A percentile compares a stretch with the other conserved stretches of the same genome.
These are phyloP conservation scores for Halictus ligatus DNA, from an alignment of 2,888 invertebrate genomes.

Conservation along the genomic window DNA sequence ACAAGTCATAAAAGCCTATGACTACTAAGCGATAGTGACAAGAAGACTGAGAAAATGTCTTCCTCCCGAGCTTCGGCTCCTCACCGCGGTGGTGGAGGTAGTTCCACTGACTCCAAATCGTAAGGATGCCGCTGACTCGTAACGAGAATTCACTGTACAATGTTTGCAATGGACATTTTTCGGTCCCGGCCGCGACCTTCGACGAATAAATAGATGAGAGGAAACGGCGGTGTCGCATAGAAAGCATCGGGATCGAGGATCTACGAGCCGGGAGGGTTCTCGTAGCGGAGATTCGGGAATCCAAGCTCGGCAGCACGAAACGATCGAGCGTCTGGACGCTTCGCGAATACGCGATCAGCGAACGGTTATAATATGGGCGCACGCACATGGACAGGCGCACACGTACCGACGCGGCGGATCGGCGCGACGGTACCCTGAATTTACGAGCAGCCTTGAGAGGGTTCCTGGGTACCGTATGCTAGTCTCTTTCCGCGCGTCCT, in stretches of 20 bases:
- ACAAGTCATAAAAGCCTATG: too few relatives aligned
- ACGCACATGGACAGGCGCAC: background rate
- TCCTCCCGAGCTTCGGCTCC: too few relatives aligned
- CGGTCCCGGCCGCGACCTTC: too few relatives aligned
- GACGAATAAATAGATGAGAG: background rate
- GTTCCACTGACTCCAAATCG: too few relatives aligned
- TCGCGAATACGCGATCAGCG: constrained; percentile 51
- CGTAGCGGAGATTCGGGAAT: constrained; percentile 31
- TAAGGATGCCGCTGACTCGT: too few relatives aligned
- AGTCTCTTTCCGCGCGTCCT: constrained; percentile 58
- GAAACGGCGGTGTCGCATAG: background rate
- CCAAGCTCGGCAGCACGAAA: constrained; percentile 30
- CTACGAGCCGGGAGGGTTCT: background rate
- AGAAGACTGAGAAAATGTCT: too few relatives aligned
- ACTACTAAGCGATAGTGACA: too few relatives aligned
- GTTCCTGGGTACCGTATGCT: constrained; percentile 68
- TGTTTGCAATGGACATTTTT: too few relatives aligned
- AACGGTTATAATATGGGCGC: constrained; percentile 54
- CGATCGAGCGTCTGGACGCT: constrained; percentile 30
- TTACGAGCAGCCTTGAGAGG: constrained; percentile 72
- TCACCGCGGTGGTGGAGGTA: too few relatives aligned
- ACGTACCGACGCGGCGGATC: background rate
- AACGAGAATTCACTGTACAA: too few relatives aligned
- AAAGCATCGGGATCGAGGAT: background rate
- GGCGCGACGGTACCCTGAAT: constrained; percentile 53